Evolutionary conservation across 2,797 vertebrate species (phyloP), one percentile per base, ranked within the genome.

Genomic region (Mus spretus): DNA sequence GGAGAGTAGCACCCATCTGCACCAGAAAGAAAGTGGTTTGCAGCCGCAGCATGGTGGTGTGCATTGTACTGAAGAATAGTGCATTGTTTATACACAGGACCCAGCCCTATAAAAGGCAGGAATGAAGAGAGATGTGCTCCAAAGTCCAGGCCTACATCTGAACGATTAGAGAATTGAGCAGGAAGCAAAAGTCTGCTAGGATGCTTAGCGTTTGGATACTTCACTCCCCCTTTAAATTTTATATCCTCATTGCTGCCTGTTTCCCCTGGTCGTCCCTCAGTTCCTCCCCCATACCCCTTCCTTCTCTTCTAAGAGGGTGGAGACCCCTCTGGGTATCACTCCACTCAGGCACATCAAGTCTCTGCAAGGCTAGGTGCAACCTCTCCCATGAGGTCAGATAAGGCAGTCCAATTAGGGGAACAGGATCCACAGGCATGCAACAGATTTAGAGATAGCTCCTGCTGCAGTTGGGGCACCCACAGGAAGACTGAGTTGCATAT

Each of bases 31-130:
- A 28, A 53, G 44, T 14, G 53, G 53, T 37, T 19, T 44, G 40
- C 9, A 65, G 44, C 24, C 12, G 7, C n/a, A 37, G 1, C 19
- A 12, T 5, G 44, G 0, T 6, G 5, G 3, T 3, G 26, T 22
- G 12, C 34, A 5, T 63, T 22, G 4, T 63, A 3, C 1, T 37
- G 65, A 55, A 37, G 47, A 72, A 5, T 1, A 3, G 28, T 34
- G 12, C 34, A 1, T 57, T 22, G 7, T 70, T 83, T 89, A 34
- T 1, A 40, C 67, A 17, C 1, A n/a, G 61, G 75, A 63, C 6
- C 20, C 20, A 81, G 53, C 11, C 24, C 22, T 67, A 6, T 11
- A 77, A 44, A 74, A 80, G 70, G 15, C 3, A 17, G 53, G 24
- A 81, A 57, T 78, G 22, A 82, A 78, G 57, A 70, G 40, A 63